Conservation (phyloP, 35 echinoderm and acorn worm genomes). For the Lytechinus pictus region DNA sequence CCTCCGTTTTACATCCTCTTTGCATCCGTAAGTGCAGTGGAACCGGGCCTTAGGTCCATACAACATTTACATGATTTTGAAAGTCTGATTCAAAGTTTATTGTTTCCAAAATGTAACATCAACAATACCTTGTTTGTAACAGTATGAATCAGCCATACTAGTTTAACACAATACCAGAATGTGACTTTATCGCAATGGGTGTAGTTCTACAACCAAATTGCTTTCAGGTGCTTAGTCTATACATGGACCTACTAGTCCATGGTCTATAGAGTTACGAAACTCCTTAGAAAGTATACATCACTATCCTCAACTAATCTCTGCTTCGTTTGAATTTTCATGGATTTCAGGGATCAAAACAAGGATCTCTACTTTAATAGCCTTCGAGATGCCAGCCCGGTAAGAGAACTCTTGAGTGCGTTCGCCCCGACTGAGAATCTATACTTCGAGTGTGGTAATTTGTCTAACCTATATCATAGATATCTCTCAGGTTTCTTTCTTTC, state of each 20-base stretch:
- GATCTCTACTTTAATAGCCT: not conserved
- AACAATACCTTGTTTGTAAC: too few relatives aligned
- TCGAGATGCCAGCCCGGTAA: not conserved
- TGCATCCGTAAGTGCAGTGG: too few relatives aligned
- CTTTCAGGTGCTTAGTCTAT: not conserved
- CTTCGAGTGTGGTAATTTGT: conserved; percentile 35
- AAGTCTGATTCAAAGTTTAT: too few relatives aligned
- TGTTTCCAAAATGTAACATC: too few relatives aligned
- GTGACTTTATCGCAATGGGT: too few relatives aligned
- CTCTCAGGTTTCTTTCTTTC: conserved; percentile 22
- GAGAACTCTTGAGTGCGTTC: not conserved
- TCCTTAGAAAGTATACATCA: not conserved
- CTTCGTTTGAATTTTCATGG: not conserved
- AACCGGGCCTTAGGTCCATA: too few relatives aligned
- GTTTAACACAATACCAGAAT: too few relatives aligned
- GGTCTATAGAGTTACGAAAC: not conserved
- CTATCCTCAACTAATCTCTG: not conserved
- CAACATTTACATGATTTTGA: too few relatives aligned
- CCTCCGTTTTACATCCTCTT: too few relatives aligned
- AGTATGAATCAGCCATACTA: too few relatives aligned
- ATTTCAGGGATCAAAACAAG: not conserved
- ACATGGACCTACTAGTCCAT: too few relatives aligned
- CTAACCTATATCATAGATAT: conserved; percentile 17
- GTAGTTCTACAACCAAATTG: not conserved
- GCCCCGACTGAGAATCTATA: not conserved